Base-by-base conservation (phyloP, 2,797 vertebrate genomes). In the Nannoperca obscura region DNA sequence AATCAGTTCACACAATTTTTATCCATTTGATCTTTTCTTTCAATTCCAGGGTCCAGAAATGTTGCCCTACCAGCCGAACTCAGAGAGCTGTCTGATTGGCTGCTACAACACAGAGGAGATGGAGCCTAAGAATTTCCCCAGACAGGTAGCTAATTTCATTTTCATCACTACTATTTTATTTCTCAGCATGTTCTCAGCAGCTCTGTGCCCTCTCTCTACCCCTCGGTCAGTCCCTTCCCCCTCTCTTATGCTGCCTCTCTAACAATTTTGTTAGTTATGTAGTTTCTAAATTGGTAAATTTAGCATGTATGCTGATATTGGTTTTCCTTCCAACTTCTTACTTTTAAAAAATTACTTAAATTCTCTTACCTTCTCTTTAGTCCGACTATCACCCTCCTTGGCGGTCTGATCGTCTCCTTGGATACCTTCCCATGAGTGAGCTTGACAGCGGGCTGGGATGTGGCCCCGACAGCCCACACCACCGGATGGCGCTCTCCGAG, bases 81-180 rank as follows among this genome's bases (percentile, higher is more conserved):
- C 91, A 44, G 92, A 92, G 71, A 92, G 90, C 72, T 95, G 93
- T 74, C 90, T 95, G 78, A 88, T 94, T 78, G 93, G 90, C 67
- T 94, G 93, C 74, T 94, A 92, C 71, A 88, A 76, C 71, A 49
- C 83, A 46, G 92, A 91, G 2, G 83, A 89, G 53, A 55, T 88
- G 58, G 88, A 91, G 57, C 81, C 64, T 0, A 83, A 83, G 19
- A 49, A 20, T 57, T 91, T 92, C 44, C 74, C 79, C 20, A 78
- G 84, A 86, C 92, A 93, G 91, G 93, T 94, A 65, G 17, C 0
- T 62, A 7, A 57, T 52, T 17, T 71, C 7, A 8, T 34, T 36
- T 40, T 10, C 12, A 20, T 60, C 32, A 36, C 0, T 8, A 20
- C 0, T 13, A 2, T 19, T 38, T 6, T 13, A 19, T 57, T 58